phyloP scores from a whole-genome alignment of 2,888 invertebrate genomes.

The Agrotis puta region DNA sequence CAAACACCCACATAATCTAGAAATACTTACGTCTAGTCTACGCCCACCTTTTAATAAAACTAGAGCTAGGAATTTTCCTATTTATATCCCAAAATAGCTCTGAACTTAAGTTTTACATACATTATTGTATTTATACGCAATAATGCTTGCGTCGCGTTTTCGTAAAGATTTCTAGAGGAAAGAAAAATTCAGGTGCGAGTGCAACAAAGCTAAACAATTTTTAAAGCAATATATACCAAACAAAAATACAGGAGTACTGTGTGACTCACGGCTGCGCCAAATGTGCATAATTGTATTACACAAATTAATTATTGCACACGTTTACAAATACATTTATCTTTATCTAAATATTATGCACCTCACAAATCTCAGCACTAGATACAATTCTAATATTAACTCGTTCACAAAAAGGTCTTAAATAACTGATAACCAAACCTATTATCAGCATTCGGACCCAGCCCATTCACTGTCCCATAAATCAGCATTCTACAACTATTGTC shows the following conservation, averaged over 20 bases:
- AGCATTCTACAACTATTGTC: conserved; percentile 60
- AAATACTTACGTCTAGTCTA: not conserved
- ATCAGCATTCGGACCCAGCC: conserved; percentile 22
- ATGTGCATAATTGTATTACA: too few relatives aligned
- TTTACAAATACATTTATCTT: too few relatives aligned
- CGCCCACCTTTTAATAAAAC: conserved; percentile 2
- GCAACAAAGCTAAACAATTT: too few relatives aligned
- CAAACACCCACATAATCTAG: conserved; percentile 11
- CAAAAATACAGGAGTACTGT: too few relatives aligned
- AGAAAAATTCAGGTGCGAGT: too few relatives aligned
- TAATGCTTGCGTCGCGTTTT: too few relatives aligned
- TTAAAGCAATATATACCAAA: too few relatives aligned
- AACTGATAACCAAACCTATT: conserved; percentile 42
- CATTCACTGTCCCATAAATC: conserved; percentile 35
- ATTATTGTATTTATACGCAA: too few relatives aligned
- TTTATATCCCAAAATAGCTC: not conserved
- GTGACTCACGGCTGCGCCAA: too few relatives aligned
- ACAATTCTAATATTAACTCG: conserved; percentile 4
- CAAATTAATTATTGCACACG: too few relatives aligned
- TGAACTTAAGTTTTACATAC: too few relatives aligned
- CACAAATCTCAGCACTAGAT: conserved; percentile 4
- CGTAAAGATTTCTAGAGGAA: too few relatives aligned
- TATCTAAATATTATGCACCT: not conserved
- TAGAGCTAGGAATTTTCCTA: not conserved
- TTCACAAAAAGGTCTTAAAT: not conserved